Conservation (phyloP, 2,888 invertebrate species). For the Xylota segnis region DNA sequence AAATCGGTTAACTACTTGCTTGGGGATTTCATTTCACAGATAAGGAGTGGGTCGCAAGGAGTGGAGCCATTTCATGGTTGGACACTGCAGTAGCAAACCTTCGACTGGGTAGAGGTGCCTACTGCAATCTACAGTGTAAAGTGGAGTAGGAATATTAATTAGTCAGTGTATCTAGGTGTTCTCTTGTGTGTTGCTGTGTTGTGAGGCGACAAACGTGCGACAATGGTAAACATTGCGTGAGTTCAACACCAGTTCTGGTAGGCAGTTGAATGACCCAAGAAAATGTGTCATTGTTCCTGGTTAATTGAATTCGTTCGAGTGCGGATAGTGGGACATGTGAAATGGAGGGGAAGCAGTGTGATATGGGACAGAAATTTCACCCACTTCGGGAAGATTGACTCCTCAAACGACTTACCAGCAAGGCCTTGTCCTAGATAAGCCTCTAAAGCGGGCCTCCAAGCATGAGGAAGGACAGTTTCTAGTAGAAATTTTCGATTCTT, state of each 20-base stretch:
- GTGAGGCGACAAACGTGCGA: conserved; percentile 5
- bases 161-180: not conserved
- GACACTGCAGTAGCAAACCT: conserved; percentile 21
- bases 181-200: conserved; percentile 5
- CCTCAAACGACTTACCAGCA: no score
- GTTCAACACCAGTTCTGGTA: not conserved
- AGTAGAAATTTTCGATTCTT: no score
- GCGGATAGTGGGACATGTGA: not conserved
- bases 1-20: conserved; percentile 21
- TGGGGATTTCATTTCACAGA: not conserved
- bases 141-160: conserved; percentile 36
- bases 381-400: no score
- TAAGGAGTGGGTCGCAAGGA: not conserved
- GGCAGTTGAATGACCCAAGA: conserved; percentile 22
- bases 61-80: conserved; percentile 1
- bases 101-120: not conserved
- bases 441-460: no score
- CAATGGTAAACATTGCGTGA: conserved; percentile 18
- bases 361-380: no score
- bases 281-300: not conserved
- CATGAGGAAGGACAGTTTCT: no score
- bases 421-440: no score
- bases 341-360: no score
- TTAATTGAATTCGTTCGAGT: conserved; percentile 1
- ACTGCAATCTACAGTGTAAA: not conserved